These are phyloP conservation scores for Cephus nigrinus DNA, from an alignment of 2,888 invertebrate species.

Conservation along the genomic window DNA sequence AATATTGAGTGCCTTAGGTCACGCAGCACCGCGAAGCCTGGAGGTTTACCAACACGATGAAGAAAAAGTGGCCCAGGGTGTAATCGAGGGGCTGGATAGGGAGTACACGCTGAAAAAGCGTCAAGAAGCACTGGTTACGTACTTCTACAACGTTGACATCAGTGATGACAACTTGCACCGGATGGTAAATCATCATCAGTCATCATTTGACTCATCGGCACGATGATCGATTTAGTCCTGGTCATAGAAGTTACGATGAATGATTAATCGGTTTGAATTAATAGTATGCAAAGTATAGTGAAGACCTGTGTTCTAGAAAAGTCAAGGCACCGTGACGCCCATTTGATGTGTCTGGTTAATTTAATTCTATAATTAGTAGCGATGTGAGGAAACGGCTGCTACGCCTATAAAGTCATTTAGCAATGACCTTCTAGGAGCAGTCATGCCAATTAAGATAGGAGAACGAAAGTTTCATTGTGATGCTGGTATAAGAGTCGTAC, in stretches of 20 bases:
- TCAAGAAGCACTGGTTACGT: background rate
- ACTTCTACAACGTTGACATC: background rate
- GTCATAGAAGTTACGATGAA: background rate
- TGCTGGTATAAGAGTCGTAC: background rate
- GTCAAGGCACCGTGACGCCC: background rate
- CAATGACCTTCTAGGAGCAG: background rate
- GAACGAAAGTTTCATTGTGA: background rate
- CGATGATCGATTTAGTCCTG: background rate
- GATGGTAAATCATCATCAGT: background rate
- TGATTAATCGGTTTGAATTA: background rate
- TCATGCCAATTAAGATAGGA: background rate
- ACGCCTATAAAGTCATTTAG: background rate
- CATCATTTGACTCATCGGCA: background rate
- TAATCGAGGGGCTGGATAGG: background rate
- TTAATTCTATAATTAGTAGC: background rate
- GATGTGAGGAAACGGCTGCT: background rate
- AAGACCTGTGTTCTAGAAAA: background rate
- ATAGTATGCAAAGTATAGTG: background rate
- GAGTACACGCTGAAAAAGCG: background rate
- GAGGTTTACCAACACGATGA: background rate
- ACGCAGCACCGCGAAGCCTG: background rate
- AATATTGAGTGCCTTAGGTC: background rate
- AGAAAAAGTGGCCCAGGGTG: background rate
- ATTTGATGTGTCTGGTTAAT: background rate
- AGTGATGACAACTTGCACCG: background rate